Base-by-base conservation (phyloP, 2,113 vertebrate species). In the Gorsachius goisagi region DNA sequence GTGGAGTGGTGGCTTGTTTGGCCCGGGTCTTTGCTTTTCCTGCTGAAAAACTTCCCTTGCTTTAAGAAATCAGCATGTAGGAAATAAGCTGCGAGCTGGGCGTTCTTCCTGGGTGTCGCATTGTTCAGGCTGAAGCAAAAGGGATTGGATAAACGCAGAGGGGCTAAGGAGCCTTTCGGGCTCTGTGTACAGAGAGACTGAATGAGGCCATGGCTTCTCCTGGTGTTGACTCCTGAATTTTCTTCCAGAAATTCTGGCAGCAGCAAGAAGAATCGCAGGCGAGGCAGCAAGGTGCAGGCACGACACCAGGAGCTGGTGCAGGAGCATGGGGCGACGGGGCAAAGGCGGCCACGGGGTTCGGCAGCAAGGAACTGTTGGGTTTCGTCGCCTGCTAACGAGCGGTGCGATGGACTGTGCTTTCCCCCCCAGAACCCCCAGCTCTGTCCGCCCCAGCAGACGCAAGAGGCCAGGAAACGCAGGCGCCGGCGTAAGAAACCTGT, bases 311-410 rank as follows among this genome's bases (percentile, higher is more conserved):
- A 24, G 32, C 53, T 15, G 20, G 14, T 9, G 1, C 22, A 4
- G 3, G 1, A 63, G 53, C 62, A 19, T 1, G 1, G 12, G 12
- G 14, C 3, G 3, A 2, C 2, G 2, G 20, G 71, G 44, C 71
- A 22, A 7, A 63, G 33, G 26, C 8, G 5, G 15, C 53, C 8
- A 0, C 12, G 55, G 10, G 2, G 14, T 6, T 6, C 24, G 23
- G 14, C 44, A 8, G 18, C 53, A 0, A 72, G 55, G 74, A 93
- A 30, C 68, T 66, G 24, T 9, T 15, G 1, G 0, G 2, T 56
- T 5, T 20, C 66, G 0, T 3, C 30, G 1, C 64, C 50, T 1
- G 1, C 21, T 16, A 45, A 30, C 1, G 19, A 64, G 30, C 3
- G 24, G 22, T 41, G 3, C 9, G 4, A 41, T 1, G 45, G 67